These are phyloP conservation scores for Chaetodon trifascialis DNA, from an alignment of 2,113 vertebrate species.

Conservation along the genomic window DNA sequence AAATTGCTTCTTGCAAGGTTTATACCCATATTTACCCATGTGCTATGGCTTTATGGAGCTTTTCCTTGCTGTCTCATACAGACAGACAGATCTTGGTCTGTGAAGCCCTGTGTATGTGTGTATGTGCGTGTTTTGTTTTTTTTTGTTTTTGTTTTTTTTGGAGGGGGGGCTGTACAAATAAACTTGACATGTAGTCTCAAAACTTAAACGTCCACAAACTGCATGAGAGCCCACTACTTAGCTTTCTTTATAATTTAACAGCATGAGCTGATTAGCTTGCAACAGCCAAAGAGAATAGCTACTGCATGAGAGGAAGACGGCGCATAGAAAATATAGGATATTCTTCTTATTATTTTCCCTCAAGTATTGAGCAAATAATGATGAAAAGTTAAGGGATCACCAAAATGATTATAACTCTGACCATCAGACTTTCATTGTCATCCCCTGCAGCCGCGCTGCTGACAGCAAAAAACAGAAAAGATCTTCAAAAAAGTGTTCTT, in stretches of 20 bases:
- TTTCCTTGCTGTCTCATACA: background rate
- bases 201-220: background rate
- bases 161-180: too few species aligned
- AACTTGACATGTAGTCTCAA: background rate
- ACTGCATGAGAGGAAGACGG: background rate
- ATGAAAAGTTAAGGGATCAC: background rate
- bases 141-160: too few species aligned
- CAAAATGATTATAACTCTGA: background rate
- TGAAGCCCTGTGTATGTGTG: background rate
- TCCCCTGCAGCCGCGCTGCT: too few species aligned
- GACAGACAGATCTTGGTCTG: background rate
- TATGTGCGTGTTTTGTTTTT: too few species aligned
- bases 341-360: too few species aligned
- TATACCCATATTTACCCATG: background rate
- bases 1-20: background rate
- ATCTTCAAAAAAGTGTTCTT: background rate
- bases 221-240: background rate
- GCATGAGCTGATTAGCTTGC: background rate
- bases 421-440: background rate
- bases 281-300: conserved; percentile 13
- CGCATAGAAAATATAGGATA: background rate
- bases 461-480: background rate
- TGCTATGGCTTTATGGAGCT: background rate
- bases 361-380: background rate
- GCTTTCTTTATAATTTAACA: conserved; percentile 16